Base-by-base conservation (phyloP, 2,797 vertebrate species). In the Syngnathus acus region DNA sequence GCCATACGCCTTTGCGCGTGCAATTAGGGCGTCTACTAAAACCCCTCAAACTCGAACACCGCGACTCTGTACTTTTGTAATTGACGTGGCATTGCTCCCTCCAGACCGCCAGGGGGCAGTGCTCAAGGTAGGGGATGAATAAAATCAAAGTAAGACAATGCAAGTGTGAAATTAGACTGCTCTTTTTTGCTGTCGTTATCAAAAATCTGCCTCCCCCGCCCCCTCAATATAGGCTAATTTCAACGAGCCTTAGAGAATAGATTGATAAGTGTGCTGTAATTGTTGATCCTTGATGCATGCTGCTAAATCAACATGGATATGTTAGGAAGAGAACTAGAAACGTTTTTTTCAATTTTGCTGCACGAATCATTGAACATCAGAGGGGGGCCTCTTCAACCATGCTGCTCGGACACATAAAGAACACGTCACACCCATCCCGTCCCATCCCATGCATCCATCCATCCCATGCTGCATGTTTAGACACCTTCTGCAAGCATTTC, bases 391-490 rank as follows among this genome's bases (percentile, higher is more conserved):
- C 14, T 43, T 17, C 2, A 43, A 40, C 60, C 42, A 62, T 43
- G 16, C 37, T 72, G 69, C 72, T 71, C 7, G 45, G 67, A 57
- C 60, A 76, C 66, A 75, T 50, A 48, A 51, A 73, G 66, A 72
- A 68, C 75, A 78, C 76, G 87, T 84, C 88, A 87, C 88, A 85
- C 88, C 88, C 88, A 85, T 87, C 77, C 68, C 66, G 74, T 74
- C 77, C 68, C 66, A 76, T 74, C 77, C 68, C 66, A 76, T 74
- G 72, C 67, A 32, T 32, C 32, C 32, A 32, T 32, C 88, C 88
- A 85, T 87, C 77, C 68, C 66, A 76, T 74, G 72, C 67, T 72
- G 63, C 53, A 55, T 39, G 10, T 42, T 43, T n/a, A 62, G 57
- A 53, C 13, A 47, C 60, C 54, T 57, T 32, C 64, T 57, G 72